Conservation (phyloP, 1,140 invertebrate genomes). For the Zeugodacus cucurbitae region DNA sequence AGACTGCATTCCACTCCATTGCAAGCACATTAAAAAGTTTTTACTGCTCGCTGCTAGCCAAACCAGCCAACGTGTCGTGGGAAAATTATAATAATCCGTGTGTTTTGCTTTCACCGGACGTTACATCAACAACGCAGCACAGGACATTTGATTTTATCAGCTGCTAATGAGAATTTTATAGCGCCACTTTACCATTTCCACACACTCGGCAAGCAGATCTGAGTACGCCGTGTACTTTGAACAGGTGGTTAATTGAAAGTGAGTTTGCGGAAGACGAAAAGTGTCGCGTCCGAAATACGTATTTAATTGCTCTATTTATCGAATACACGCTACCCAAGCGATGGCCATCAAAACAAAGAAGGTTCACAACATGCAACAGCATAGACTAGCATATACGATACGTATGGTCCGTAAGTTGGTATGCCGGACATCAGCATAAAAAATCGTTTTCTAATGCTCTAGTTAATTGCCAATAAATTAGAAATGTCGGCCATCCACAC, state of each 20-base stretch:
- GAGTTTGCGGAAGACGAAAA: background rate
- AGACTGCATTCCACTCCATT: background rate
- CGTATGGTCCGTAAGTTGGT: background rate
- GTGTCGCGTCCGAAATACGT: background rate
- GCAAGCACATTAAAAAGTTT: constrained; percentile 15
- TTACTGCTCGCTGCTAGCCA: background rate
- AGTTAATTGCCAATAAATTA: constrained; percentile 23
- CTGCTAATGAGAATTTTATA: constrained; percentile 7
- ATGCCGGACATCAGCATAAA: background rate
- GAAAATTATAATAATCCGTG: background rate
- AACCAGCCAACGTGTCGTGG: background rate
- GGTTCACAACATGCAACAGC: too few relatives aligned
- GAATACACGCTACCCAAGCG: background rate
- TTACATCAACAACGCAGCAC: background rate
- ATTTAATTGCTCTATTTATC: constrained; percentile 34
- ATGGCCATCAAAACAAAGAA: too few relatives aligned
- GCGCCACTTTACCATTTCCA: background rate
- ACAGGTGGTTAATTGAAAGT: background rate
- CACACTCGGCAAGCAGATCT: background rate
- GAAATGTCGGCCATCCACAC: background rate
- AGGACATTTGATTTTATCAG: constrained; percentile 16
- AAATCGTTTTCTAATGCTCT: background rate
- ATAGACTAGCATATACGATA: background rate
- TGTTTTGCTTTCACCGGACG: background rate
- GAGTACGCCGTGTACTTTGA: background rate